phyloP scores from a whole-genome alignment of 2,888 invertebrate genomes.

The Tetragnatha montana region DNA sequence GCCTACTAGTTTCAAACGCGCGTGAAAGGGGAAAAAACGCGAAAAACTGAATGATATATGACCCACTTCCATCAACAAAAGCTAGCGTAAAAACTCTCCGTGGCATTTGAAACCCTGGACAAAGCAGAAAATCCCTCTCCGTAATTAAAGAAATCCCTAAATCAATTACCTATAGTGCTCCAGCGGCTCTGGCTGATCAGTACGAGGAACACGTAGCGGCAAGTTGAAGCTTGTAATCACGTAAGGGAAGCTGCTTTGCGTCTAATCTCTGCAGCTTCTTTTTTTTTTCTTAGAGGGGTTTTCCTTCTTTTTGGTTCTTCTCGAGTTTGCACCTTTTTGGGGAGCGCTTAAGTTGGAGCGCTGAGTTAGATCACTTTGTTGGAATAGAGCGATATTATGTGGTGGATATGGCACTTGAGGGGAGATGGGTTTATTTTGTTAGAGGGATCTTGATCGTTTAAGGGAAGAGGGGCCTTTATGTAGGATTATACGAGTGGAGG shows the following conservation, averaged over 20 bases:
- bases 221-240: conserved; percentile 61
- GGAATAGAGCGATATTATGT: neutral
- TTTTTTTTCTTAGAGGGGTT: neutral
- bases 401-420: no score
- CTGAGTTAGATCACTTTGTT: neutral
- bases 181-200: conserved; percentile 24
- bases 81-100: no score
- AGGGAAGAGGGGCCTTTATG: no score
- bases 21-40: no score
- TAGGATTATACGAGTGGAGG: no score
- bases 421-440: no score
- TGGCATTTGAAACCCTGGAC: neutral
- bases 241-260: conserved; percentile 22
- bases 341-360: neutral
- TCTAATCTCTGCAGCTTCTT: neutral
- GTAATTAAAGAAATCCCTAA: conserved; percentile 59
- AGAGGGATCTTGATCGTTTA: no score
- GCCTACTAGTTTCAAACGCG: no score
- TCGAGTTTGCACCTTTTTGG: conserved; percentile 41
- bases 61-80: neutral
- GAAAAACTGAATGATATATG: neutral
- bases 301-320: neutral
- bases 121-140: conserved; percentile 4
- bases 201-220: conserved; percentile 32
- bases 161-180: conserved; percentile 55